Base-by-base conservation (phyloP, 1,140 invertebrate genomes). In the Bombus sibiricus region DNA sequence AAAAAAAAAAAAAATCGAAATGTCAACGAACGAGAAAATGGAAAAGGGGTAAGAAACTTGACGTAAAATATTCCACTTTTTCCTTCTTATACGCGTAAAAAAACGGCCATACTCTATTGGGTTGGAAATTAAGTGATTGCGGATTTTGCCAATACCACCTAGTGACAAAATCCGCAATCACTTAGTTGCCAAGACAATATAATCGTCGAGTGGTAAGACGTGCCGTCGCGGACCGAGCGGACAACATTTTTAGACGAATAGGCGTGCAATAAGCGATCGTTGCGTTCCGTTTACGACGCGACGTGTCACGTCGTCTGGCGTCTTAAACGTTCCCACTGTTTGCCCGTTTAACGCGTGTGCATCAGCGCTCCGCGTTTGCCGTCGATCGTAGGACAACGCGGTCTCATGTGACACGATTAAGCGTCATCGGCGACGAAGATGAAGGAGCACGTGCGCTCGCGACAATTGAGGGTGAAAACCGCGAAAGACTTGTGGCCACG, bases 391-490 rank as follows among this genome's bases (percentile, higher is more conserved):
- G 12, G 62, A n/a, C 13, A 15, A 64, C 64, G 18, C 43, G 37
- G 6, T 25, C 57, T 73, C 59, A 57, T 28, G 79, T 68, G 84
- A 85, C 69, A 41, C 32, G 66, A 81, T 80, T 85, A 74, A 81
- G 28, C 78, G 34, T 13, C 28, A 15, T n/a, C 37, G 66, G 37
- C 64, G 78, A 74, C 59, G 43, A 73, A 28, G 47, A 47, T 18
- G 47, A 28, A 53, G 43, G 22, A n/a, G 34, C 13, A 32, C 18
- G 73, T 18, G 75, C 47, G 39, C 4, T 12, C 22, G 18, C 73
- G 62, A 32, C n/a, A 73, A 85, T 85, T 39, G 32, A 80, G 76
- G 76, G 83, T 81, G 75, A 57, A 82, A 81, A 86, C 80, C 80
- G 41, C 37, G 85, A 83, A 73, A 57, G 66, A 83, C 12, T 47